These are phyloP conservation scores for Luidia sarsii DNA, from an alignment of 53 echinoderm and acorn worm species.

Conservation along the genomic window DNA sequence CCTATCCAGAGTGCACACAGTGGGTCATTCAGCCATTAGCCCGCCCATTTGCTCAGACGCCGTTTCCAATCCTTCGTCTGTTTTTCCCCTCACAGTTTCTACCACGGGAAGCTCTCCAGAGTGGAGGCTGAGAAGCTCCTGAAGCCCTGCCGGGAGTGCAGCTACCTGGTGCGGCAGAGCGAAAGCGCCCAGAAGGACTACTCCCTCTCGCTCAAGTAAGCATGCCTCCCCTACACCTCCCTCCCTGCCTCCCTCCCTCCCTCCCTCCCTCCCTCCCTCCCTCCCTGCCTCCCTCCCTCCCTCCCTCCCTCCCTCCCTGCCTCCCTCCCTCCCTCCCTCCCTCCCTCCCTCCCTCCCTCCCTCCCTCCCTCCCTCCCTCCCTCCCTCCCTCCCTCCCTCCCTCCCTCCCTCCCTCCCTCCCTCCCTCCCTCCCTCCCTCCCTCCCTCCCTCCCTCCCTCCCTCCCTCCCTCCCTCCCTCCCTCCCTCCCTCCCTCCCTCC, in stretches of 20 bases:
- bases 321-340: not conserved
- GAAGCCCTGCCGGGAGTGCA: slow-evolving; percentile 81
- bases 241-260: too few relatives aligned
- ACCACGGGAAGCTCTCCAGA: slow-evolving; percentile 97
- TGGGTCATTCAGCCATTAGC: too few relatives aligned
- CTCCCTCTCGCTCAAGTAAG: slow-evolving; percentile 97
- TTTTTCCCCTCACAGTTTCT: slow-evolving; percentile 66
- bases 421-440: not conserved
- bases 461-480: not conserved
- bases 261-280: not conserved
- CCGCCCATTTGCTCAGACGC: too few relatives aligned
- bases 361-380: not conserved
- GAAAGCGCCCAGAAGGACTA: slow-evolving; percentile 97
- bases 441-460: not conserved
- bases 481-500: not conserved
- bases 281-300: too few relatives aligned
- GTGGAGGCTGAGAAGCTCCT: slow-evolving; percentile 94
- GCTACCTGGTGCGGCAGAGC: slow-evolving; percentile 93
- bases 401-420: not conserved
- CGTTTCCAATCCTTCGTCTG: too few relatives aligned
- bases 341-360: not conserved
- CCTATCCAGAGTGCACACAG: too few relatives aligned
- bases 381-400: not conserved
- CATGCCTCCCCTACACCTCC: too few relatives aligned
- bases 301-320: not conserved